Percentiles rank a stretch among this genome's conserved stretches.
Evolutionary conservation across 2,113 vertebrate species (phyloP).

Genomic region (Malaclemys terrapin): DNA sequence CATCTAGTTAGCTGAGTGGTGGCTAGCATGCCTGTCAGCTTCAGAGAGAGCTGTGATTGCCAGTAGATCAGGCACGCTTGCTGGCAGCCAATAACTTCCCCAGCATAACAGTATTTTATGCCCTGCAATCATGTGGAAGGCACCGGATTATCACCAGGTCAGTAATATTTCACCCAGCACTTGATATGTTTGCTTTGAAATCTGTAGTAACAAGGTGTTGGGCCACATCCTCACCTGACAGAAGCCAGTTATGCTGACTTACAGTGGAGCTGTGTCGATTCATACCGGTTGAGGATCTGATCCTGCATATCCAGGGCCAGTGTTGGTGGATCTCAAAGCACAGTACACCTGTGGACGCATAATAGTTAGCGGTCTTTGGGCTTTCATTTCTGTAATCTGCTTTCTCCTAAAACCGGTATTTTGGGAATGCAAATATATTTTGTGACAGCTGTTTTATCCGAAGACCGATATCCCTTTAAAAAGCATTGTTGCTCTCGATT

Average conservation of each 20-base stretch:
- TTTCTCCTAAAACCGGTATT: background rate
- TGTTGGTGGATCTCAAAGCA: background rate
- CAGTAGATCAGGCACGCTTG: too few relatives aligned
- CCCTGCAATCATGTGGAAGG: background rate
- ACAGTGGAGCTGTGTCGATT: background rate
- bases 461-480: background rate
- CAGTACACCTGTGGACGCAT: background rate
- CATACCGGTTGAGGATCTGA: background rate
- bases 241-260: background rate
- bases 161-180: background rate
- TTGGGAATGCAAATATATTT: background rate
- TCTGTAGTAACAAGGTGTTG: background rate
- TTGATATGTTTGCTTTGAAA: background rate
- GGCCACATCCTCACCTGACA: background rate
- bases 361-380: background rate
- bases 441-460: rapidly evolving
- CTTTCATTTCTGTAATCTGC: background rate
- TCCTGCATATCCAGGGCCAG: background rate
- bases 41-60: too few relatives aligned
- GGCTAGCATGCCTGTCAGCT: too few relatives aligned
- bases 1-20: too few relatives aligned
- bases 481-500: background rate
- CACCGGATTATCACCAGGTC: background rate
- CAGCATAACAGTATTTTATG: background rate
- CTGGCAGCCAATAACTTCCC: too few relatives aligned